A percentile compares a stretch with the other conserved stretches of the same genome.
Evolutionary conservation across 1,140 invertebrate species (phyloP).

Genomic region (Tetragonula clypearis): DNA sequence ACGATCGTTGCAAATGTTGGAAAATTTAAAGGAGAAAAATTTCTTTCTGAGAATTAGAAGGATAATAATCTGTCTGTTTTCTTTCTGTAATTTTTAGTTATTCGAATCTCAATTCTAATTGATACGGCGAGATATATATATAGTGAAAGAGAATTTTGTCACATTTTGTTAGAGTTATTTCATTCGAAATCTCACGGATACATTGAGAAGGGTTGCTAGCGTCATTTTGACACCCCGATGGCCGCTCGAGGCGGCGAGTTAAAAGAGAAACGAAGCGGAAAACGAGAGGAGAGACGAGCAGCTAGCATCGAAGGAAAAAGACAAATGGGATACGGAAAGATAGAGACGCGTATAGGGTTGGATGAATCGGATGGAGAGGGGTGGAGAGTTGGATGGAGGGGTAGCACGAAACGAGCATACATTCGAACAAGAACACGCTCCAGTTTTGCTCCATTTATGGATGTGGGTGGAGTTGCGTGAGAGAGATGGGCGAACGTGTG

Average conservation of each 20-base stretch:
- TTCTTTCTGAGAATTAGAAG: too few species aligned
- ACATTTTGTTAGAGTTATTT: too few species aligned
- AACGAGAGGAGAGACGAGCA: too few species aligned
- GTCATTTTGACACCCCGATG: constrained; percentile 26
- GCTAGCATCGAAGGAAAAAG: constrained; percentile 2
- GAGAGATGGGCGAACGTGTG: neutral
- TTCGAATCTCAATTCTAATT: too few species aligned
- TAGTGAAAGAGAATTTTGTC: too few species aligned
- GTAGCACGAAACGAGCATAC: constrained; percentile 34
- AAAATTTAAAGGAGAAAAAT: too few species aligned
- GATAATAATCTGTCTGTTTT: too few species aligned
- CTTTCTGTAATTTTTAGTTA: too few species aligned
- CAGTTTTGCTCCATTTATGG: constrained; percentile 72
- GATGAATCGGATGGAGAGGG: neutral
- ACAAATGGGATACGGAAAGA: constrained; percentile 29
- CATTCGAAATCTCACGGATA: too few species aligned
- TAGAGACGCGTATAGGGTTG: neutral
- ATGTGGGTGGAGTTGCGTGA: constrained; percentile 42
- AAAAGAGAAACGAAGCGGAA: neutral
- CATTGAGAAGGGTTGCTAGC: too few species aligned
- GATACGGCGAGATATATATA: too few species aligned
- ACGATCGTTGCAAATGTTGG: too few species aligned
- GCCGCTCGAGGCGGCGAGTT: neutral
- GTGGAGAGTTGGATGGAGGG: neutral
- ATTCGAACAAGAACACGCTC: constrained; percentile 62